Conservation (phyloP, 2,888 invertebrate genomes). For the Orthonevra nobilis region DNA sequence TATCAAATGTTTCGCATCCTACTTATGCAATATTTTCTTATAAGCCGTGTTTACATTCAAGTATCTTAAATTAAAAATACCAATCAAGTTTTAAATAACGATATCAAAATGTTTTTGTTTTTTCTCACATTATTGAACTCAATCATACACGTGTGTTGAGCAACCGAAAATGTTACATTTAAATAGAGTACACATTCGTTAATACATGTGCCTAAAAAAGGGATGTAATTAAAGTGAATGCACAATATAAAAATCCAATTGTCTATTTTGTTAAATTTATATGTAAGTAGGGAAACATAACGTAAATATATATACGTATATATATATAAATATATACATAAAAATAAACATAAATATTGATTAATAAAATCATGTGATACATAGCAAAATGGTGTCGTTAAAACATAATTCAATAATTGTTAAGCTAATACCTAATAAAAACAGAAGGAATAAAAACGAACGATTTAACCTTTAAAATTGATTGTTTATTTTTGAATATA, state of each 20-base stretch:
- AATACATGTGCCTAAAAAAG: slow-evolving; percentile 57
- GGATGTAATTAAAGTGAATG: slow-evolving; percentile 65
- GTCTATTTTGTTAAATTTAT: slow-evolving; percentile 70
- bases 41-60: slow-evolving; percentile 66
- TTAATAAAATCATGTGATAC: slow-evolving; percentile 64
- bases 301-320: too few relatives aligned
- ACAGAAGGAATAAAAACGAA: too few relatives aligned
- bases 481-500: too few relatives aligned
- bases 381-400: slow-evolving; percentile 51
- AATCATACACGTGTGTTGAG: slow-evolving; percentile 50
- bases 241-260: slow-evolving; percentile 65
- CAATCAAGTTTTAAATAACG: slow-evolving; percentile 48
- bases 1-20: slow-evolving; percentile 83
- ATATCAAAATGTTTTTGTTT: slow-evolving; percentile 24
- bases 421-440: too few relatives aligned
- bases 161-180: slow-evolving; percentile 50
- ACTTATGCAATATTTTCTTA: slow-evolving; percentile 78
- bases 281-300: slow-evolving; percentile 62
- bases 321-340: too few relatives aligned
- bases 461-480: too few relatives aligned
- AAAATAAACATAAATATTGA: slow-evolving; percentile 48
- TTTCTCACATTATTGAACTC: slow-evolving; percentile 37
- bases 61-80: slow-evolving; percentile 57
- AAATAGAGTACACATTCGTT: slow-evolving; percentile 49
- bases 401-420: too few relatives aligned